Percentiles rank a stretch among this genome's conserved stretches.
Evolutionary conservation across 2,113 vertebrate genomes (phyloP).

Genomic region (Brachyistius frenatus): DNA sequence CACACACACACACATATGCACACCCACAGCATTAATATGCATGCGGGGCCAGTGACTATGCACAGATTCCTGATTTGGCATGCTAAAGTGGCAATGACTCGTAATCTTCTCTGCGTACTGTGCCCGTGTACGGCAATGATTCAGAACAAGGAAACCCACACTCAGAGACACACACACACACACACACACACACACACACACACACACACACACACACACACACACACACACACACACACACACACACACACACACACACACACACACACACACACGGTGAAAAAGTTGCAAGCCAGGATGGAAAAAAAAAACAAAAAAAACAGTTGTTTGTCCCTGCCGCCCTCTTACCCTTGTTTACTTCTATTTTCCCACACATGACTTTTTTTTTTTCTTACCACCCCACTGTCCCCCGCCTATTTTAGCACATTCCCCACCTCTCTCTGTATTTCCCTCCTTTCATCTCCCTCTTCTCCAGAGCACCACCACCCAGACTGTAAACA

Average conservation of each 20-base stretch:
- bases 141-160: slow-evolving; percentile 32
- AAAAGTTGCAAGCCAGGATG: slow-evolving; percentile 25
- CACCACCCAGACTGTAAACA: slow-evolving; percentile 74
- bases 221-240: slow-evolving; percentile 4
- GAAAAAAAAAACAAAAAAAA: neutral
- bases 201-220: slow-evolving; percentile 1
- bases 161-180: neutral
- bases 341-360: slow-evolving; percentile 59
- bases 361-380: slow-evolving; percentile 28
- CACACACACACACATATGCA: slow-evolving; percentile 10
- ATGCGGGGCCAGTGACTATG: slow-evolving; percentile 13
- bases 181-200: slow-evolving; percentile 1
- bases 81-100: slow-evolving; percentile 23
- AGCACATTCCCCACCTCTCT: slow-evolving; percentile 10
- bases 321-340: slow-evolving; percentile 47
- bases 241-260: neutral
- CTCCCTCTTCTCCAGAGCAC: slow-evolving; percentile 28
- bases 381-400: neutral
- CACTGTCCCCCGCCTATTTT: neutral
- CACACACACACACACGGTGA: slow-evolving; percentile 2
- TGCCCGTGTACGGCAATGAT: slow-evolving; percentile 26
- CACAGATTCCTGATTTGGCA: slow-evolving; percentile 46
- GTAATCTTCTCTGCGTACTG: slow-evolving; percentile 32
- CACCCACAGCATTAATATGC: slow-evolving; percentile 44
- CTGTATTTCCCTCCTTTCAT: neutral